Percentiles rank a stretch among this genome's conserved stretches.
These are phyloP conservation scores for Pipistrellus nathusii DNA, from an alignment of 2,797 vertebrate genomes.

Conservation along the genomic window DNA sequence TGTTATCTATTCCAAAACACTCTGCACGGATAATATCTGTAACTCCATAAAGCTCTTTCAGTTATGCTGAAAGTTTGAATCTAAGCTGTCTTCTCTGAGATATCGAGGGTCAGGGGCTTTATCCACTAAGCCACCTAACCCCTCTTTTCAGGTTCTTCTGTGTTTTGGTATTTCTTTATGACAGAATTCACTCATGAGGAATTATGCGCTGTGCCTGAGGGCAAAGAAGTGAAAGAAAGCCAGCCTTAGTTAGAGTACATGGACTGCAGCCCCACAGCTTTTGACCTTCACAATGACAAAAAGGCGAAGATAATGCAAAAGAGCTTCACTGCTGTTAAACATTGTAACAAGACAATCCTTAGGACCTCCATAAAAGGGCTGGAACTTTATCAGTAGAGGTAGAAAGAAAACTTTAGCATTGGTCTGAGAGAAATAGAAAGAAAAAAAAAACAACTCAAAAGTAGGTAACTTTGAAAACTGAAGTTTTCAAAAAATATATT, in stretches of 20 bases:
- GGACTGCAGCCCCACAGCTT: not conserved
- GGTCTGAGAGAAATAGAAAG: not conserved
- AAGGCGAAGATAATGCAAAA: slow-evolving; percentile 8
- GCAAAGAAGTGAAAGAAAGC: slow-evolving; percentile 3
- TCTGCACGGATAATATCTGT: slow-evolving; percentile 55
- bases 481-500: not conserved
- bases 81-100: slow-evolving; percentile 76
- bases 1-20: slow-evolving; percentile 41
- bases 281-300: slow-evolving; percentile 72
- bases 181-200: slow-evolving; percentile 76
- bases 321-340: slow-evolving; percentile 1
- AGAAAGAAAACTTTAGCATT: slow-evolving; percentile 52
- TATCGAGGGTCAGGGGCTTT: slow-evolving; percentile 78
- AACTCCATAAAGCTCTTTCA: slow-evolving; percentile 71
- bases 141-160: slow-evolving; percentile 64
- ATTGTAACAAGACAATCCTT: slow-evolving; percentile 2
- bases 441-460: not conserved
- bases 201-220: slow-evolving; percentile 55
- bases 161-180: slow-evolving; percentile 51
- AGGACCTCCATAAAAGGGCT: not conserved
- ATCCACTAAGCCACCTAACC: slow-evolving; percentile 75
- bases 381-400: not conserved
- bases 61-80: slow-evolving; percentile 62
- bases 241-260: slow-evolving; percentile 49
- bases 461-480: not conserved